phyloP scores from a whole-genome alignment of 2,797 vertebrate species.

The Hypotaenidia okinawae region DNA sequence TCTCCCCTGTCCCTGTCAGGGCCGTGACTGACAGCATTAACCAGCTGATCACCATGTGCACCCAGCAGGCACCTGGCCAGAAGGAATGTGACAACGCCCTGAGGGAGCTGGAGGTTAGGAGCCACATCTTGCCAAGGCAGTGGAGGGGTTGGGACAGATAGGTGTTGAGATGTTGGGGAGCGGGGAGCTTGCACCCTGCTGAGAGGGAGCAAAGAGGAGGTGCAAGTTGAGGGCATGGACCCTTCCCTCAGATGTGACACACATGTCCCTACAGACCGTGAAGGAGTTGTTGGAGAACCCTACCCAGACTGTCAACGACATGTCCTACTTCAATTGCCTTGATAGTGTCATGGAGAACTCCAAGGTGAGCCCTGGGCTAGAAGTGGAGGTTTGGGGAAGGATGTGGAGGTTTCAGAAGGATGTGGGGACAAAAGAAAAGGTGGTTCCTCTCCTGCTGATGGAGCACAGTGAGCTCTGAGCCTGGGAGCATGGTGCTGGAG shows the following conservation, averaged over 20 bases:
- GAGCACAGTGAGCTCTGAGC: background rate
- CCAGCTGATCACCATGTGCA: constrained; percentile 98
- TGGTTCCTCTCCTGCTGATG: rapidly evolving
- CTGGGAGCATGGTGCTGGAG: rapidly evolving
- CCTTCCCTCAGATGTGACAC: background rate
- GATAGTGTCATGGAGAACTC: constrained; percentile 99
- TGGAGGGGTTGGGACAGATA: background rate
- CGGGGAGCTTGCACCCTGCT: rapidly evolving
- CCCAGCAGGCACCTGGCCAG: constrained; percentile 95
- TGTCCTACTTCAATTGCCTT: constrained; percentile 96
- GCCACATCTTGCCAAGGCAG: background rate
- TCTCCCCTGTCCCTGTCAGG: constrained; percentile 69
- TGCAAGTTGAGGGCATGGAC: background rate
- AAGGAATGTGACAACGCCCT: constrained; percentile 97
- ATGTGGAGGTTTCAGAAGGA: background rate
- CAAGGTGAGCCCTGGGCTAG: constrained; percentile 80
- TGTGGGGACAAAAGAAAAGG: background rate
- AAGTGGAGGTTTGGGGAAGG: background rate
- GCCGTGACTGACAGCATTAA: constrained; percentile 98
- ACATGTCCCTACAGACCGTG: constrained; percentile 82
- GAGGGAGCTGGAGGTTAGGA: constrained; percentile 90
- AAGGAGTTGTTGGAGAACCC: constrained; percentile 95
- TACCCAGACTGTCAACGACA: constrained; percentile 90
- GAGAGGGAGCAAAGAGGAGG: background rate
- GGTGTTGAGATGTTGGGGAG: background rate